phyloP scores from a whole-genome alignment of 2,797 vertebrate genomes.

The Trematomus bernacchii region DNA sequence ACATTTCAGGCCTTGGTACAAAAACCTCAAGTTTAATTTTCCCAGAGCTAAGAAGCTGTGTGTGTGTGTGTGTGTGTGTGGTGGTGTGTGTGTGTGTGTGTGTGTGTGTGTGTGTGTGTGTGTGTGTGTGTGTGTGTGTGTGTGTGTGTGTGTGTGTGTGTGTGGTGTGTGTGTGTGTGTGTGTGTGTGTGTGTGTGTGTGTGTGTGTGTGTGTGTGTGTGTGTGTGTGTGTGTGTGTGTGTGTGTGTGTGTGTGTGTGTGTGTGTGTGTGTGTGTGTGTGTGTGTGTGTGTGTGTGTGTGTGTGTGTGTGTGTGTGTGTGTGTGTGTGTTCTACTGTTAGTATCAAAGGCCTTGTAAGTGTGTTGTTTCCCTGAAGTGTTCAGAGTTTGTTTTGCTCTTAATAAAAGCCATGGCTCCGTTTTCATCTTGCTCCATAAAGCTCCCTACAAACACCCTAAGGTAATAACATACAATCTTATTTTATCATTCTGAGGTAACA shows the following conservation, averaged over 20 bases:
- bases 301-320: neutral
- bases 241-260: conserved; percentile 33
- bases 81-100: conserved; percentile 36
- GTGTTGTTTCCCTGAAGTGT: conserved; percentile 75
- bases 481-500: conserved; percentile 84
- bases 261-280: conserved; percentile 38
- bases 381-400: conserved; percentile 64
- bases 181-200: neutral
- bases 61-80: conserved; percentile 29
- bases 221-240: conserved; percentile 37
- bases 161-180: conserved; percentile 14
- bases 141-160: conserved; percentile 33
- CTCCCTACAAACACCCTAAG: conserved; percentile 74
- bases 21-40: conserved; percentile 74
- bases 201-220: conserved; percentile 21
- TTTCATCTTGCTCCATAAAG: conserved; percentile 68
- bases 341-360: conserved; percentile 69
- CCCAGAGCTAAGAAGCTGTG: conserved; percentile 65
- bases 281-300: conserved; percentile 16
- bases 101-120: conserved; percentile 27
- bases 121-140: conserved; percentile 34
- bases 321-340: conserved; percentile 21
- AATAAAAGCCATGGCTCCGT: conserved; percentile 64
- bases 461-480: conserved; percentile 83
- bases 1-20: conserved; percentile 78